Percentiles rank a stretch among this genome's conserved stretches.
These are phyloP conservation scores for Mormyrus iriodes DNA, from an alignment of 2,113 vertebrate species.

Conservation along the genomic window DNA sequence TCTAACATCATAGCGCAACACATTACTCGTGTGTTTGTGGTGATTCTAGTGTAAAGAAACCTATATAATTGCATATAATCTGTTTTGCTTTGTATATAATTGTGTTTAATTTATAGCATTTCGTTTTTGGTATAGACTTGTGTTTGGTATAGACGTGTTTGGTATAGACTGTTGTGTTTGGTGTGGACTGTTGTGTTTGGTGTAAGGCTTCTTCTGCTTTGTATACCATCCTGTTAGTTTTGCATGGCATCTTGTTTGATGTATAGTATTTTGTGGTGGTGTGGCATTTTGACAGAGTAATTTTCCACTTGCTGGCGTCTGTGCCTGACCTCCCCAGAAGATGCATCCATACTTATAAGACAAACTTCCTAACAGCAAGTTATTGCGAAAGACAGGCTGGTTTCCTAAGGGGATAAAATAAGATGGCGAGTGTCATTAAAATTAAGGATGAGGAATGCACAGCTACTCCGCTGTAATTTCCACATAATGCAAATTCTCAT, in stretches of 20 bases:
- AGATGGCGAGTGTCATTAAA: background rate
- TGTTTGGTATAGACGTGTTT: background rate
- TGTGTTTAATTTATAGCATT: background rate
- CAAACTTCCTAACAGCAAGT: background rate
- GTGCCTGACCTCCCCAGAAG: background rate
- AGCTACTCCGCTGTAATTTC: background rate
- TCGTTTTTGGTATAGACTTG: background rate
- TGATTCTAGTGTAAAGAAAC: background rate
- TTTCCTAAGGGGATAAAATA: background rate
- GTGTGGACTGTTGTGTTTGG: background rate
- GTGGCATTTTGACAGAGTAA: background rate
- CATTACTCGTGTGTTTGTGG: background rate
- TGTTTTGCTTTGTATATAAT: background rate
- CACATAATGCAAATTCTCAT: background rate
- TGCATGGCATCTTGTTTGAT: background rate
- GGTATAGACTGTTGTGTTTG: background rate
- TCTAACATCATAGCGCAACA: background rate
- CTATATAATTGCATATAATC: background rate
- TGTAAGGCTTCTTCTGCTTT: background rate
- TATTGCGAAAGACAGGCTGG: background rate
- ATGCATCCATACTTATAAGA: background rate
- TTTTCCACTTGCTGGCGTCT: background rate
- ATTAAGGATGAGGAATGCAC: background rate
- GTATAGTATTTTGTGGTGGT: background rate
- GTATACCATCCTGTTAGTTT: background rate